Percentiles rank a stretch among this genome's conserved stretches.
Evolutionary conservation across 2,113 vertebrate genomes (phyloP).

Genomic region (Microtus montanus): DNA sequence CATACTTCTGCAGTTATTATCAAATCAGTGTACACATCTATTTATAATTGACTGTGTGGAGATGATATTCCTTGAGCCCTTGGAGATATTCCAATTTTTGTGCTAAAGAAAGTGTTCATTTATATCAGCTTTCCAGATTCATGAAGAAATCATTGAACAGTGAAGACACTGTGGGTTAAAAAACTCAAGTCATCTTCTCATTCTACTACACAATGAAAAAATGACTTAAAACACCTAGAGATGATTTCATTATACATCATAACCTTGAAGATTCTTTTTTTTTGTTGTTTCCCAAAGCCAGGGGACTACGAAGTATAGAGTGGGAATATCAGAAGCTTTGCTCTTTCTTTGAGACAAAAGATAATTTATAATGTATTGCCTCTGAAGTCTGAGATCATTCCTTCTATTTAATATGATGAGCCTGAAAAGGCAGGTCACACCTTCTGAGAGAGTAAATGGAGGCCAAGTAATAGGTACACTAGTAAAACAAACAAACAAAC

Average conservation of each 20-base stretch:
- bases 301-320: fast-evolving
- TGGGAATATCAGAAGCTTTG: background rate
- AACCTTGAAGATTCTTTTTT: background rate
- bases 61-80: background rate
- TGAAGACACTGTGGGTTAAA: background rate
- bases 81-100: background rate
- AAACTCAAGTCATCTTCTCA: background rate
- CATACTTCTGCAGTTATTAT: background rate
- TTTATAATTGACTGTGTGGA: background rate
- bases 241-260: background rate
- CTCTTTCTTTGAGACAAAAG: background rate
- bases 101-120: background rate
- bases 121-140: background rate
- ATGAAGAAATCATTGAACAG: background rate
- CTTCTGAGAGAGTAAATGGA: background rate
- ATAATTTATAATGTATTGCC: background rate
- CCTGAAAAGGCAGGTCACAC: background rate
- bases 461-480: background rate
- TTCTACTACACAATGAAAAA: background rate
- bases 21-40: background rate
- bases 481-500: background rate
- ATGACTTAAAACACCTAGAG: background rate
- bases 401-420: background rate
- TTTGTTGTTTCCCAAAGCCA: background rate
- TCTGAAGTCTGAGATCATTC: background rate